Base-by-base conservation (phyloP, 2,888 invertebrate genomes). In the Darwinula stevensoni region DNA sequence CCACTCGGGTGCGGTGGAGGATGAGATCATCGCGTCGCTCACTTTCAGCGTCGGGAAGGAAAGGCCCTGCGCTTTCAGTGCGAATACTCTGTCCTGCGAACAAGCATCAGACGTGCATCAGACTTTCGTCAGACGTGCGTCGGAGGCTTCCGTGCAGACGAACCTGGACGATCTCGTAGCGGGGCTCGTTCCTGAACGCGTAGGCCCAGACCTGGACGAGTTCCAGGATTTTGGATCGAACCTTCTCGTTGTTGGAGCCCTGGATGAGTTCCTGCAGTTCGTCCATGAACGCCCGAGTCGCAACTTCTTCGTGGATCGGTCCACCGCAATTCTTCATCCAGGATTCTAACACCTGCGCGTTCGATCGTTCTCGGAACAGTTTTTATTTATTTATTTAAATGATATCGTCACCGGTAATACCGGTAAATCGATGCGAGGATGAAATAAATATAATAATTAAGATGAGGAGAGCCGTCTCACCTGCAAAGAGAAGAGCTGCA, bases 1-100 rank as follows among this genome's bases (percentile, higher is more conserved):
- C 97, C 97, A 99, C 45, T 82, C 78, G 0, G 97, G 97, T 9
- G 97, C 94, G 15, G 73, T 74, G 48, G 94, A 86, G 3, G 94
- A 80, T 34, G 69, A 67, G 52, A 94, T 99, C 94, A 99, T 94
- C 22, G 94, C 94, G 54, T 97, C 97, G 35, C 86, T 76, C 54
- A 94, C 94, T 47, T 76, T 75, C 33, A 88, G 52, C 22, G 64
- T 59, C 1, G 88, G 88, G 49, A 94, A 88, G 41, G 70, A 69
- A 51, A 67, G 72, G 18, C 86, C 88, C 58, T 91, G 88, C 29
- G 78, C 65, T 56, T 88, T 94, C 61, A 97, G 64, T 41, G 80
- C 67, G 45, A 74, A 76, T 54, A 86, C 72, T 2, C 78, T 76
- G 50, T 97, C 94, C 70, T 82, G 51, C 4, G 51, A n/a, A n/a